Conservation (phyloP, 2,797 vertebrate genomes). For the Apogon hyalosoma region DNA sequence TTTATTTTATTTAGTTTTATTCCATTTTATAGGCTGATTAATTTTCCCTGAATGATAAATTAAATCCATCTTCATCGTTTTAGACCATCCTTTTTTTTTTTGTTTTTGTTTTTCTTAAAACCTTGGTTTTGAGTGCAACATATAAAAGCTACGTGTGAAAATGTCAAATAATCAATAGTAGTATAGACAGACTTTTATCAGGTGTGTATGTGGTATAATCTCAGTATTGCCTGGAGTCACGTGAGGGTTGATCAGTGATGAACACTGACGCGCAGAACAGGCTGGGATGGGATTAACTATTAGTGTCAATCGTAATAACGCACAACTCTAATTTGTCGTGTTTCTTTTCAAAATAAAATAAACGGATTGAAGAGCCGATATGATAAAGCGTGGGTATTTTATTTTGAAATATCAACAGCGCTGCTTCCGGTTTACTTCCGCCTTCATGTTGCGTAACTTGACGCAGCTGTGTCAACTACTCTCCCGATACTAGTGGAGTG, state of each 20-base stretch:
- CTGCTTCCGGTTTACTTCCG: accelerated
- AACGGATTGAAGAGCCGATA: accelerated
- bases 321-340: background rate
- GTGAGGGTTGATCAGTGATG: slow-evolving; percentile 53
- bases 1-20: too few relatives aligned
- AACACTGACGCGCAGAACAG: slow-evolving; percentile 56
- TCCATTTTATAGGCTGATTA: too few relatives aligned
- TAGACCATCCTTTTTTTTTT: too few relatives aligned
- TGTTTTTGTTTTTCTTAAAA: too few relatives aligned
- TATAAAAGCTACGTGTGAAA: background rate
- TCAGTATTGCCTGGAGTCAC: slow-evolving; percentile 60
- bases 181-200: background rate
- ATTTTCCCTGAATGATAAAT: too few relatives aligned
- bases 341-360: slow-evolving; percentile 37
- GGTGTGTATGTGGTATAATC: background rate
- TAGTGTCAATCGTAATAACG: accelerated
- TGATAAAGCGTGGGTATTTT: background rate
- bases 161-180: slow-evolving; percentile 13
- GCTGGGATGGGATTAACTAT: slow-evolving; percentile 50
- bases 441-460: background rate
- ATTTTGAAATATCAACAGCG: background rate
- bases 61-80: too few relatives aligned
- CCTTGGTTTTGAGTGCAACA: too few relatives aligned
- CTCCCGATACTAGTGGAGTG: slow-evolving; percentile 62
- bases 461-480: slow-evolving; percentile 38